Evolutionary conservation across 2,888 invertebrate genomes (phyloP).

Genomic region (Diarsia brunnea): DNA sequence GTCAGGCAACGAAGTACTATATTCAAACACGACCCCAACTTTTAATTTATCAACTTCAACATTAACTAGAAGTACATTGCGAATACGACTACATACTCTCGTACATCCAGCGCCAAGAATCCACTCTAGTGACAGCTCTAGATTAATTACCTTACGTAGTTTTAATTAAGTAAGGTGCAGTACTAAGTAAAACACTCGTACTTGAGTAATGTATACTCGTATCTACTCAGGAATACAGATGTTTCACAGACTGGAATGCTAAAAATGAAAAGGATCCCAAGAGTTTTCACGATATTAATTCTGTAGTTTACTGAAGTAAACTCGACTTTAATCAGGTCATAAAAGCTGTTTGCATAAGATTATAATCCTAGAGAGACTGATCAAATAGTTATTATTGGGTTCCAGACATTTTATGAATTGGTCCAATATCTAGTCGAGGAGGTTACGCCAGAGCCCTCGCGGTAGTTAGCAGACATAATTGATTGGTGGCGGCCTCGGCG

Average conservation of each 20-base stretch:
- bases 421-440: not conserved
- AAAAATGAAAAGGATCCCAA: constrained; percentile 9
- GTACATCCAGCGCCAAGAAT: constrained; percentile 50
- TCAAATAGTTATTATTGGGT: not conserved
- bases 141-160: constrained; percentile 57
- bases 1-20: not conserved
- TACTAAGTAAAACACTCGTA: constrained; percentile 37
- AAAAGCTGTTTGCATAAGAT: constrained; percentile 3
- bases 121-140: constrained; percentile 47
- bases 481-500: constrained; percentile 18
- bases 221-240: constrained; percentile 19
- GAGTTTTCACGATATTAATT: constrained; percentile 24
- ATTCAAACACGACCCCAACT: constrained; percentile 6
- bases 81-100: constrained; percentile 28
- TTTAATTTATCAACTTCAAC: constrained; percentile 49
- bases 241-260: constrained; percentile 20
- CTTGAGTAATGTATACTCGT: constrained; percentile 38
- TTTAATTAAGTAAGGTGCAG: constrained; percentile 60
- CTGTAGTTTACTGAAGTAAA: constrained; percentile 21
- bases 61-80: constrained; percentile 17
- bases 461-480: constrained; percentile 41
- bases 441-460: constrained; percentile 4
- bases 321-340: constrained; percentile 13
- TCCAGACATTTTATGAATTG: constrained; percentile 14
- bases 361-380: constrained; percentile 13